Conservation (phyloP, 1,140 invertebrate genomes). For the Drosophila erecta region DNA sequence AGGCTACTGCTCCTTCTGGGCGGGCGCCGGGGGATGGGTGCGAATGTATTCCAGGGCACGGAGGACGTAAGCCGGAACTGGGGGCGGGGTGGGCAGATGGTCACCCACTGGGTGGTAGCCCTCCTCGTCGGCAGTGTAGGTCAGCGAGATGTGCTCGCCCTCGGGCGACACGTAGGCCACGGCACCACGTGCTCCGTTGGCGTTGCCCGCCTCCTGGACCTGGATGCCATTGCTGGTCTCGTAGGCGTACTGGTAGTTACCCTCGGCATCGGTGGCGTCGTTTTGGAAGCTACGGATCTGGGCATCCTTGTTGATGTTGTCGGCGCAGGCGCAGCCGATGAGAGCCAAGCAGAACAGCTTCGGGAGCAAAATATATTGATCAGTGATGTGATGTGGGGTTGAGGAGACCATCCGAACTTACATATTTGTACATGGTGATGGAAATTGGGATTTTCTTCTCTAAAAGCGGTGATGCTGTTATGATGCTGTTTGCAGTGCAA, state of each 20-base stretch:
- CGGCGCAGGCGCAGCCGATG: conserved; percentile 65
- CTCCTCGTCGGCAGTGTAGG: conserved; percentile 88
- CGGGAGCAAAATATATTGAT: conserved; percentile 5
- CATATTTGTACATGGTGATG: conserved; percentile 75
- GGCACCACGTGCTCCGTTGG: conserved; percentile 70
- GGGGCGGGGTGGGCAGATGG: conserved; percentile 86
- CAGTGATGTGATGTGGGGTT: neutral
- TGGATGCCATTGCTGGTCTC: conserved; percentile 82
- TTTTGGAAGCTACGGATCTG: conserved; percentile 82
- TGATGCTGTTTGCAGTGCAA: conserved; percentile 65
- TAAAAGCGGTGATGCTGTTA: conserved; percentile 35
- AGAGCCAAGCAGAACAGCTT: conserved; percentile 71
- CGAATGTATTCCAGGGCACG: conserved; percentile 86
- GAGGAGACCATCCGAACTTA: conserved; percentile 49
- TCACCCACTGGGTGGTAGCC: conserved; percentile 86
- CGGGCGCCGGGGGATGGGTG: conserved; percentile 80
- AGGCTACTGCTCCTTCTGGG: conserved; percentile 72
- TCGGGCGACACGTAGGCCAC: conserved; percentile 81
- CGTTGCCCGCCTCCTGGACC: conserved; percentile 75
- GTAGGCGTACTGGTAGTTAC: conserved; percentile 79
- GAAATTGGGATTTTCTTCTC: neutral
- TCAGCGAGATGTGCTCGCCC: conserved; percentile 85
- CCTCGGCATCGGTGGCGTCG: conserved; percentile 76
- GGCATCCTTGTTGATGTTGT: conserved; percentile 82
- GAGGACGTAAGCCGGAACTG: conserved; percentile 77